Conservation (phyloP, 2,113 vertebrate species). For the Nanger granti region DNA sequence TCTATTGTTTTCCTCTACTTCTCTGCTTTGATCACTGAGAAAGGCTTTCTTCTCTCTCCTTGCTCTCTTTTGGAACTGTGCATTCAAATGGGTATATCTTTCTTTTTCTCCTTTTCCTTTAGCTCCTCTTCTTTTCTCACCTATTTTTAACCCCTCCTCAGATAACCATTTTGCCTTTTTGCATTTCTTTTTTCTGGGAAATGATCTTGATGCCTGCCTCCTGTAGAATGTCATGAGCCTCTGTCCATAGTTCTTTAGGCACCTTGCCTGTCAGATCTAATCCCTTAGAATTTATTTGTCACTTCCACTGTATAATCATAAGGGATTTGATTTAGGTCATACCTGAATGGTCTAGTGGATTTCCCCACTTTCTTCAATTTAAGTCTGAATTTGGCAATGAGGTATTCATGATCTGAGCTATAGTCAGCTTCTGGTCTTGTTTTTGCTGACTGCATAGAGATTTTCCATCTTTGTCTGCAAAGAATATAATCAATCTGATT, state of each 20-base stretch:
- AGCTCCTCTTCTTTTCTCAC: neutral
- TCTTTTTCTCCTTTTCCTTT: neutral
- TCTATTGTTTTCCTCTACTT: neutral
- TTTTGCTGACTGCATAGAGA: neutral
- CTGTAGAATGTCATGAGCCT: neutral
- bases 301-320: fast-evolving
- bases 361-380: neutral
- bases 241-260: neutral
- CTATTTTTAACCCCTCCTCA: neutral
- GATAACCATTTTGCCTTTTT: neutral
- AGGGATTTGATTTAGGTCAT: neutral
- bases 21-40: neutral
- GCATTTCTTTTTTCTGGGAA: neutral
- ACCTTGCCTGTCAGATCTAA: neutral
- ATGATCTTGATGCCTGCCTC: neutral
- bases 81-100: neutral
- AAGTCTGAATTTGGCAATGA: neutral
- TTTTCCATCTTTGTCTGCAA: neutral
- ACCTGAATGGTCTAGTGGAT: neutral
- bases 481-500: neutral
- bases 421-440: neutral
- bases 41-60: neutral
- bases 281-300: neutral
- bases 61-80: neutral
- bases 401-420: neutral